Evolutionary conservation across 1,140 invertebrate genomes (phyloP).

Genomic region (Pissodes strobi): DNA sequence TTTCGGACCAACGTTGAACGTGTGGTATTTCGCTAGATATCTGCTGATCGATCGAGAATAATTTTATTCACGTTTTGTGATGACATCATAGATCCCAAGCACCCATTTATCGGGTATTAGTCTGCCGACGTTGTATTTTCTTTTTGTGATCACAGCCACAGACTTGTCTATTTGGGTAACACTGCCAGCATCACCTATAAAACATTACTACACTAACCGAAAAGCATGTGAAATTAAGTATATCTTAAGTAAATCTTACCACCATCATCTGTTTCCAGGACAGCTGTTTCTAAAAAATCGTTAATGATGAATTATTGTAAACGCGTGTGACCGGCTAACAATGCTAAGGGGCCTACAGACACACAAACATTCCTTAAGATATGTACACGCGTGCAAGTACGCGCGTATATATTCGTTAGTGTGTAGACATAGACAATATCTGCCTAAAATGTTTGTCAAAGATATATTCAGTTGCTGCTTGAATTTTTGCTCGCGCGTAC

Average conservation of each 20-base stretch:
- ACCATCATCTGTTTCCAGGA: too few species aligned
- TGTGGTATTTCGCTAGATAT: neutral
- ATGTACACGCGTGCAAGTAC: too few species aligned
- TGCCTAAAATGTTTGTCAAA: neutral
- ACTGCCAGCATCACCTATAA: slow-evolving; percentile 8
- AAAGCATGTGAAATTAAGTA: too few species aligned
- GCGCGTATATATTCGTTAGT: too few species aligned
- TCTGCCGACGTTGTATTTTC: slow-evolving; percentile 6
- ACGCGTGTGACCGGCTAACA: too few species aligned
- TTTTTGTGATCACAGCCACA: neutral
- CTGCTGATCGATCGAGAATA: slow-evolving; percentile 2
- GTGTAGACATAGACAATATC: slow-evolving; percentile 2
- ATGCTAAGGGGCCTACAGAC: too few species aligned
- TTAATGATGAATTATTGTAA: too few species aligned
- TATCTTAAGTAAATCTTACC: too few species aligned
- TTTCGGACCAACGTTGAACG: slow-evolving; percentile 1
- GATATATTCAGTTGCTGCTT: slow-evolving; percentile 1
- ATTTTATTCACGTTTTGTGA: neutral
- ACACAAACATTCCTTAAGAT: too few species aligned
- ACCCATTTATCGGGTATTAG: neutral
- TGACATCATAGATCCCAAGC: slow-evolving; percentile 1
- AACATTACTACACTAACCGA: too few species aligned
- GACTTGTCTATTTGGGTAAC: neutral
- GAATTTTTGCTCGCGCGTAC: slow-evolving; percentile 5
- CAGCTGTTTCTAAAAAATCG: too few species aligned